Evolutionary conservation across 2,797 vertebrate species (phyloP).

Genomic region (Ciconia nigra): DNA sequence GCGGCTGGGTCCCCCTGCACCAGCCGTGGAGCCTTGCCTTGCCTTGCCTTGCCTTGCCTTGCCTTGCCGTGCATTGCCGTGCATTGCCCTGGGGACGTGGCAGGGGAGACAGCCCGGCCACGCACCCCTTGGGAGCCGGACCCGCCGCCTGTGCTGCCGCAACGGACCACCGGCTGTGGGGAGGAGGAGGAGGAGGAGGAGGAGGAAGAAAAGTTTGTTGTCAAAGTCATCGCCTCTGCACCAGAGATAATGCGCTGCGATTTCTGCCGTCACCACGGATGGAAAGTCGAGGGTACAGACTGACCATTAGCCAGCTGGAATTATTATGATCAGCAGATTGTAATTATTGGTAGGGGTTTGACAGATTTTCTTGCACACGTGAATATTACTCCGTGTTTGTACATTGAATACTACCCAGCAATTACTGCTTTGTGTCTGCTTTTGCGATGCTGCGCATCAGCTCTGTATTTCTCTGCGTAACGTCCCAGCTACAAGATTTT

Average conservation of each 20-base stretch:
- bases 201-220: neutral
- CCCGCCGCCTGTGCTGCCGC: rapidly evolving
- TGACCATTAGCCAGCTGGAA: neutral
- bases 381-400: neutral
- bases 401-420: neutral
- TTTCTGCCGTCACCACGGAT: neutral
- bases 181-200: neutral
- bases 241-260: rapidly evolving
- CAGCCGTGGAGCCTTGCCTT: rapidly evolving
- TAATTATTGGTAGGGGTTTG: neutral
- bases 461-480: rapidly evolving
- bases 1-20: neutral
- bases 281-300: neutral
- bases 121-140: neutral
- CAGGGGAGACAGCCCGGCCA: no score
- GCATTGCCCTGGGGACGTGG: neutral
- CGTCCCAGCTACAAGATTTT: neutral
- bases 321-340: neutral
- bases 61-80: no score
- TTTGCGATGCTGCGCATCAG: neutral
- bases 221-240: neutral
- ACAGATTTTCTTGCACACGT: neutral
- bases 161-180: rapidly evolving
- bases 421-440: neutral
- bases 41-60: no score